Base-by-base conservation (phyloP, 2,113 vertebrate genomes). In the Symphodus melops region DNA sequence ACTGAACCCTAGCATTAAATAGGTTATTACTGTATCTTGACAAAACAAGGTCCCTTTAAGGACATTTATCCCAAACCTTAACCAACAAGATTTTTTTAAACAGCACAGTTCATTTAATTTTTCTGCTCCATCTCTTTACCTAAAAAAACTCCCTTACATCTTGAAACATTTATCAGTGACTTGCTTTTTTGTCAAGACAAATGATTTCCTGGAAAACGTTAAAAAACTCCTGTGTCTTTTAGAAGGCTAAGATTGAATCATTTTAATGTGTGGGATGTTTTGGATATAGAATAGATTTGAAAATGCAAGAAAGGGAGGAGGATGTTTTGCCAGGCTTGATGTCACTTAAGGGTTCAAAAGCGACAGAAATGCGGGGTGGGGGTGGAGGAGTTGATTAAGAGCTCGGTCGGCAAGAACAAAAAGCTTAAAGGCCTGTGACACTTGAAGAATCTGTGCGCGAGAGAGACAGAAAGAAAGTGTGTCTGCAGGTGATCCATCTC, bases 401-500 rank as follows among this genome's bases (percentile, higher is more conserved):
- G 58, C 72, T 82, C 67, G 54, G 75, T 56, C 28, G 39, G 59
- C 52, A 52, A 69, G 42, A 85, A 82, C 68, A 86, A 86, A 88
- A 75, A n/a, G 64, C 57, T 66, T 62, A 41, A 64, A 81, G 68
- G 61, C 67, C 65, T 72, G 58, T 68, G 86, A 57, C 72, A 79
- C 46, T 83, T 68, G 11, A 78, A 69, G 61, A 58, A 60, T 82
- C 56, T 65, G 48, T 72, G 52, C 57, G 52, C 57, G 61, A 60
- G 48, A 64, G 44, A 28, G 41, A 61, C 17, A 48, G 21, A 66
- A 21, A 59, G 46, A 59, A 48, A 70, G 52, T 60, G 73, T 81
- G 75, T 77, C 58, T 81, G 66, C 37, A 52, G 82, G 83, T 88
- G 88, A 93, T 93, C 86, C 79, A 86, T 91, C 85, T 90, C 53